Conservation (phyloP, 2,888 invertebrate genomes). For the Lysandra bellargus region DNA sequence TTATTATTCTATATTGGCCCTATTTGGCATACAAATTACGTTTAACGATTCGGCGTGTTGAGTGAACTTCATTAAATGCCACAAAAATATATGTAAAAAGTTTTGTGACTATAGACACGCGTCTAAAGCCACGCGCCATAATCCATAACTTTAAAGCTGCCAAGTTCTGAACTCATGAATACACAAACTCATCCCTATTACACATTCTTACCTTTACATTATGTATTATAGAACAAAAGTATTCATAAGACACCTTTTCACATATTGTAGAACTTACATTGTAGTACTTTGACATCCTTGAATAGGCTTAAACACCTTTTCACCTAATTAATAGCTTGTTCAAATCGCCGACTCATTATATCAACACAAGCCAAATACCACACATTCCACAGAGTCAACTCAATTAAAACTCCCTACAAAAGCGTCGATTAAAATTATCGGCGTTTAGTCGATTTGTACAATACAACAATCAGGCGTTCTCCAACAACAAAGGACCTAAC, state of each 20-base stretch:
- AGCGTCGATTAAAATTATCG: constrained; percentile 79
- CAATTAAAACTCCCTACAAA: constrained; percentile 80
- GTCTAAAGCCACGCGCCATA: too few species aligned
- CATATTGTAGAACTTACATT: background rate
- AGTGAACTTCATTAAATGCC: too few species aligned
- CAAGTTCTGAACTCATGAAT: too few species aligned
- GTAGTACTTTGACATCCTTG: background rate
- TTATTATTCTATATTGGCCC: too few species aligned
- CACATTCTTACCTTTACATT: background rate
- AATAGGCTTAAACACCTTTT: background rate
- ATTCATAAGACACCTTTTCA: background rate
- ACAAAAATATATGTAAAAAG: too few species aligned
- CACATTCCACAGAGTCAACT: constrained; percentile 63
- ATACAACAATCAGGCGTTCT: constrained; percentile 74
- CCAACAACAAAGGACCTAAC: constrained; percentile 77
- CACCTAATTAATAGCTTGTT: constrained; percentile 5
- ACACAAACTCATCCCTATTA: too few species aligned
- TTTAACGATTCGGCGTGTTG: too few species aligned
- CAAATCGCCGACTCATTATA: background rate
- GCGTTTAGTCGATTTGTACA: constrained; percentile 76
- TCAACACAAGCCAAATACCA: constrained; percentile 55
- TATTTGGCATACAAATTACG: too few species aligned
- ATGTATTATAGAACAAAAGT: background rate
- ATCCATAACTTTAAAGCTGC: too few species aligned
- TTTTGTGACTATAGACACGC: too few species aligned